Conservation (phyloP, 2,797 vertebrate genomes). For the Centropyge bicolor region DNA sequence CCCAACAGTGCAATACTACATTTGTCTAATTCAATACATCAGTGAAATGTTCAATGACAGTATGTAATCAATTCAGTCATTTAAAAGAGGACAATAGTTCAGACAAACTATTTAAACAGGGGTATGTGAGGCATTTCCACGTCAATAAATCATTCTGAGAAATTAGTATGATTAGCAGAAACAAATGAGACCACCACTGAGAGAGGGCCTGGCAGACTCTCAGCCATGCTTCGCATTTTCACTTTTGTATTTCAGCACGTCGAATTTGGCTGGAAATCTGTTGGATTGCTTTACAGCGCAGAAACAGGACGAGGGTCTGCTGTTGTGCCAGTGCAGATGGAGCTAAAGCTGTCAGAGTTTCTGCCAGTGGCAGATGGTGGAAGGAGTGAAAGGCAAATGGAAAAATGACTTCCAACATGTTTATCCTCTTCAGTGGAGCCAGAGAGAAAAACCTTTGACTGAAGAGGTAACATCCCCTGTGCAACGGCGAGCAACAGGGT, state of each 20-base stretch:
- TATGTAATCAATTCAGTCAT: slow-evolving; percentile 19
- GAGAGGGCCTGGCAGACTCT: slow-evolving; percentile 54
- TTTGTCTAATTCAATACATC: slow-evolving; percentile 31
- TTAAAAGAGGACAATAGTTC: slow-evolving; percentile 27
- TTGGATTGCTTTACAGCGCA: slow-evolving; percentile 48
- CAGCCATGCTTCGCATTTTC: slow-evolving; percentile 16
- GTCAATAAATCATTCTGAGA: slow-evolving; percentile 64
- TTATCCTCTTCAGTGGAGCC: slow-evolving; percentile 40
- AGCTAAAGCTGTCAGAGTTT: slow-evolving; percentile 53
- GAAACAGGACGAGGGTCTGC: slow-evolving; percentile 41
- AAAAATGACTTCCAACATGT: slow-evolving; percentile 54
- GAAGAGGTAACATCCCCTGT: slow-evolving; percentile 30
- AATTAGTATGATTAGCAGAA: slow-evolving; percentile 64
- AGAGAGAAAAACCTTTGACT: slow-evolving; percentile 43
- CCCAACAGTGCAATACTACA: background rate
- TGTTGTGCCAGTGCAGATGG: slow-evolving; percentile 67
- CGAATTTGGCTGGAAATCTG: slow-evolving; percentile 55
- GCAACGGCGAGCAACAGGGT: slow-evolving; percentile 6
- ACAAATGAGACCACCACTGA: slow-evolving; percentile 57
- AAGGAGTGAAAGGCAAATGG: slow-evolving; percentile 48
- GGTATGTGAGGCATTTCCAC: slow-evolving; percentile 13
- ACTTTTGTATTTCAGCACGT: slow-evolving; percentile 40
- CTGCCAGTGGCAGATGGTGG: slow-evolving; percentile 66
- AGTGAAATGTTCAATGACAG: slow-evolving; percentile 23
- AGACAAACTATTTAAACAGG: slow-evolving; percentile 28